phyloP scores from a whole-genome alignment of 2,888 invertebrate species.

The Panopea generosa region DNA sequence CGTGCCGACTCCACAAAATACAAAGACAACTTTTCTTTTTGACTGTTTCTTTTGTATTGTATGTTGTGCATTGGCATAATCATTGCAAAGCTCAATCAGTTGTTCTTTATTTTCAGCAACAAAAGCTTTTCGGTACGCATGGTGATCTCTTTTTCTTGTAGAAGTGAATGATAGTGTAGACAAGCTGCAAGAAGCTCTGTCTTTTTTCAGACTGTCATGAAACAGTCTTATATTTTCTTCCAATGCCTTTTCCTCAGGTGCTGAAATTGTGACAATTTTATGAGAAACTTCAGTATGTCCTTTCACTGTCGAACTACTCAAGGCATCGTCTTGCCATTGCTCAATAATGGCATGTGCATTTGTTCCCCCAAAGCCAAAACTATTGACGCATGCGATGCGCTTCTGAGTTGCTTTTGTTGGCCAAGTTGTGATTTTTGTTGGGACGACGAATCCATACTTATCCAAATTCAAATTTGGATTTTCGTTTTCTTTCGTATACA shows the following conservation, averaged over 20 bases:
- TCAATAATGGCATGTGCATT: too few relatives aligned
- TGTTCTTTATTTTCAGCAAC: slow-evolving; percentile 10
- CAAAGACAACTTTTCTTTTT: slow-evolving; percentile 49
- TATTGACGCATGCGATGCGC: too few relatives aligned
- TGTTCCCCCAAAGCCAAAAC: too few relatives aligned
- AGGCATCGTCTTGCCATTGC: too few relatives aligned
- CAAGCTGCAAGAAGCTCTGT: neutral
- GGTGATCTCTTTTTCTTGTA: slow-evolving; percentile 62
- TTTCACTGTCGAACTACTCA: too few relatives aligned
- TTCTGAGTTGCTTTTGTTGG: too few relatives aligned
- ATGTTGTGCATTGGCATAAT: neutral
- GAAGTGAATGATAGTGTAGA: slow-evolving; percentile 55
- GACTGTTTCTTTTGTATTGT: neutral
- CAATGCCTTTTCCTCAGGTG: neutral
- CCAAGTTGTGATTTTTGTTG: too few relatives aligned
- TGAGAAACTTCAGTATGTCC: too few relatives aligned
- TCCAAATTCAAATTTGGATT: too few relatives aligned
- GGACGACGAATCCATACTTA: too few relatives aligned
- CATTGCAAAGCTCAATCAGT: neutral
- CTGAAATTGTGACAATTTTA: slow-evolving; percentile 10
- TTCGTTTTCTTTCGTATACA: too few relatives aligned
- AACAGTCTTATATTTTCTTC: slow-evolving; percentile 6
- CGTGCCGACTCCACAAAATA: slow-evolving; percentile 72
- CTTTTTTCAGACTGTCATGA: neutral
- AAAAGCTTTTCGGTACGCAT: slow-evolving; percentile 39